phyloP scores from a whole-genome alignment of 2,888 invertebrate genomes.

The Hyposoter didymator region DNA sequence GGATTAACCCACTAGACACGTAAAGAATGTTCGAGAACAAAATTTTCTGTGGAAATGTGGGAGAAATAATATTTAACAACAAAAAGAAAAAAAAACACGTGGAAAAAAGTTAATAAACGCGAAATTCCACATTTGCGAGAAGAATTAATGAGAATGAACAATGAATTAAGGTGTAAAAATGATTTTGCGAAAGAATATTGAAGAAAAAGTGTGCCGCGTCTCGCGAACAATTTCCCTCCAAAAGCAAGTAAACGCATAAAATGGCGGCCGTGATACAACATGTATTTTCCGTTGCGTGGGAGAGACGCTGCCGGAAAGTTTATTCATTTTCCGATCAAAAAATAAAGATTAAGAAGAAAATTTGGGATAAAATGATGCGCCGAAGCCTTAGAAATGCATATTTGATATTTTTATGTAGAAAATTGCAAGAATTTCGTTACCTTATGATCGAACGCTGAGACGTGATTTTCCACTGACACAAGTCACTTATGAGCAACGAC shows the following conservation, averaged over 20 bases:
- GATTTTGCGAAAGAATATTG: background rate
- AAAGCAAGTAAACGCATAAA: constrained; percentile 79
- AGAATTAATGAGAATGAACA: constrained; percentile 8
- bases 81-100: constrained; percentile 2
- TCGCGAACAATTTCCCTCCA: constrained; percentile 80
- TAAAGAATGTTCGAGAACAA: constrained; percentile 20
- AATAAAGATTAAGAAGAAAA: background rate
- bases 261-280: constrained; percentile 77
- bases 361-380: constrained; percentile 4
- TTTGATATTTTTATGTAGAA: constrained; percentile 18
- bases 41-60: background rate
- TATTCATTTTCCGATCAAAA: constrained; percentile 42
- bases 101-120: background rate
- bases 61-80: background rate
- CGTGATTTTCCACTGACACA: constrained; percentile 58
- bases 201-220: constrained; percentile 46
- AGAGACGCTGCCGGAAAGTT: constrained; percentile 69
- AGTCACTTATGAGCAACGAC: constrained; percentile 60
- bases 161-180: background rate
- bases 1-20: background rate
- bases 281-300: constrained; percentile 72
- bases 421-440: constrained; percentile 36
- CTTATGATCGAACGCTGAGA: constrained; percentile 49
- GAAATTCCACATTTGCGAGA: background rate
- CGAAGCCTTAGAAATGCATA: background rate